Evolutionary conservation across 2,797 vertebrate species (phyloP), one percentile per base, ranked within the genome.

Genomic region (Enteromius radiatus): DNA sequence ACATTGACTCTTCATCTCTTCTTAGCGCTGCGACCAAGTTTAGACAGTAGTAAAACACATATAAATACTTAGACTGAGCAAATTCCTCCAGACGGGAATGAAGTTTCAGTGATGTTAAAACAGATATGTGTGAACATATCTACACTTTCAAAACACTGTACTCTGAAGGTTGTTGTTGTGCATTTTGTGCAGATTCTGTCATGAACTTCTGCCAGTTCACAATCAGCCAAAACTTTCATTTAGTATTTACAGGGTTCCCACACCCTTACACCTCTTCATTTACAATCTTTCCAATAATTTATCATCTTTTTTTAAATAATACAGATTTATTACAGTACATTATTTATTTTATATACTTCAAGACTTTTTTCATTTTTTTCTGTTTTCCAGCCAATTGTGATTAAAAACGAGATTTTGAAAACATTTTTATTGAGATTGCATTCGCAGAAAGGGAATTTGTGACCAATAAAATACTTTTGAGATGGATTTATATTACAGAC

Each of bases 21-120:
- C 82, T 85, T 90, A 84, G 85, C 85, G 89, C 91, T 87, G 85
- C 82, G 88, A 81, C 86, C 87, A 80, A 87, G 88, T 86, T 56
- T 67, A 89, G 87, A 81, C 88, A 87, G 88, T 84, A 86, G 86
- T 91, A 90, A 87, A 89, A 91, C 88, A 90, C 90, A 88, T 85
- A 89, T 90, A 87, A 85, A 88, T 74, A 88, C 84, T n/a, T 87
- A 84, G 88, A 86, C 84, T 64, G 41, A 74, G 33, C 45, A 80
- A 73, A 54, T 47, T 12, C 9, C 41, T 71, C 5, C 36, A 15
- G 6, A 26, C 3, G n/a, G 26, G 45, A 54, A 69, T 31, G 23
- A 43, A 38, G 69, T 28, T 81, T 73, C 6, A 21, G 15, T 54
- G 61, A 76, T 73, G 54, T 33, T 43, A 43, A 47, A 71, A 23